Evolutionary conservation across 1,140 invertebrate species (phyloP), one percentile per base, ranked within the genome.

Genomic region (Leptopilina boulardi): DNA sequence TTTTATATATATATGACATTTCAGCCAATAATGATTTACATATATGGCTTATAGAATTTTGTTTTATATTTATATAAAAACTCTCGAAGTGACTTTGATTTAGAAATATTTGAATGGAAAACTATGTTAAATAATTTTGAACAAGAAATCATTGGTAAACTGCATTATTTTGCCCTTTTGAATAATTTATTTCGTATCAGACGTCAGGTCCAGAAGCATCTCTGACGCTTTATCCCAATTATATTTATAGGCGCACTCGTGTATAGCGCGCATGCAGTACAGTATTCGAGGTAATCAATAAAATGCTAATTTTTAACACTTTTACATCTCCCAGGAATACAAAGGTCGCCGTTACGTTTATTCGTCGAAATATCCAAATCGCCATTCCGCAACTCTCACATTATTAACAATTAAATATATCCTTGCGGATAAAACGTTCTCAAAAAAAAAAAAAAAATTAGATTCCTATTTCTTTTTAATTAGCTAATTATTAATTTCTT

Each of bases 291-390:
- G 87, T 84, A 91, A 91, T 91, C 90, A 90, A 91, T 91, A 91
- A 91, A 91, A 90, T 90, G 90, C 90, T 91, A 91, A 91, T 91
- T 91, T 90, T 91, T 91, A 88, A 88, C 86, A 89, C 87, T 89
- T 88, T 89, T 88, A 83, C 80, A 85, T 83, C 83, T 77, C 76
- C 70, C 74, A 66, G 71, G 77, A 77, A 83, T 66, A 66, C 59
- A 83, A 83, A 82, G 77, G 82, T 79, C 79, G 80, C 77, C 71
- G 74, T 78, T 73, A 79, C 77, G 73, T 76, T 70, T 78, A 23
- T 66, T 66, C 15, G 23, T 13, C 23, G 59, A 51, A 51, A 18
- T n/a, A n/a, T 18, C 47, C 47, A 18, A 51, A 51, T 51, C 15
- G 19, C 13, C 21, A 66, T 66, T n/a, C 6, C n/a, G n/a, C 0